Evolutionary conservation across 64 coral and sea anemone species (phyloP), one percentile per base, ranked within the genome.

Genomic region (Orbicella faveolata): DNA sequence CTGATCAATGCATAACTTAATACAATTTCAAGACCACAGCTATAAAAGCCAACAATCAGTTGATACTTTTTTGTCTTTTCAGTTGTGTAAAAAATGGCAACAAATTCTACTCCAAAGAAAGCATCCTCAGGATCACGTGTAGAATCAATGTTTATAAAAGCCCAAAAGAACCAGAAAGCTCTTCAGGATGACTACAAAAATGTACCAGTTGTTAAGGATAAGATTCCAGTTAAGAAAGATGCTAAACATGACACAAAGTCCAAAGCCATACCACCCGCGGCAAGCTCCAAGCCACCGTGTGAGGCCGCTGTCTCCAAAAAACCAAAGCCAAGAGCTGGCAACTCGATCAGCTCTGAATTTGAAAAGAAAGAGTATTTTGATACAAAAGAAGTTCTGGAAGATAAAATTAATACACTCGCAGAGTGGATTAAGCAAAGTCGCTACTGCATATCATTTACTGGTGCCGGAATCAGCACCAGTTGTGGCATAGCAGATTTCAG

Each of bases 311-410:
- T 20, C 2, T n/a, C 57, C 9, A 94, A 77, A 30, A 94, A 77
- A 30, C 87, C 92, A 67, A 88, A 77, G 2, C 63, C 72, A 8
- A 26, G 25, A 18, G 12, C 79, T 25, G 65, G 67, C 35, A 59
- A 75, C 23, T 61, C 79, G 2, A 59, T 94, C 17, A 89, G 87
- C 4, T 78, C 70, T 72, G 61, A 89, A 18, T 78, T 21, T 36
- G 92, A 94, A 36, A 94, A 94, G 87, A 94, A 89, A 54, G 92
- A 94, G 19, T 94, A 79, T 78, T 94, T 94, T 78, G 87, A 94
- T 26, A 72, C 72, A 44, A 80, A 89, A 34, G 92, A 85, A 35
- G 64, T 11, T 11, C 67, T 94, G 62, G 34, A 73, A 17, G 61
- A 73, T 19, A 94, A 94, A 55, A 88, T 85, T 73, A 61, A 84